Evolutionary conservation across 2,888 invertebrate genomes (phyloP).

Genomic region (Metallyticus violacea): DNA sequence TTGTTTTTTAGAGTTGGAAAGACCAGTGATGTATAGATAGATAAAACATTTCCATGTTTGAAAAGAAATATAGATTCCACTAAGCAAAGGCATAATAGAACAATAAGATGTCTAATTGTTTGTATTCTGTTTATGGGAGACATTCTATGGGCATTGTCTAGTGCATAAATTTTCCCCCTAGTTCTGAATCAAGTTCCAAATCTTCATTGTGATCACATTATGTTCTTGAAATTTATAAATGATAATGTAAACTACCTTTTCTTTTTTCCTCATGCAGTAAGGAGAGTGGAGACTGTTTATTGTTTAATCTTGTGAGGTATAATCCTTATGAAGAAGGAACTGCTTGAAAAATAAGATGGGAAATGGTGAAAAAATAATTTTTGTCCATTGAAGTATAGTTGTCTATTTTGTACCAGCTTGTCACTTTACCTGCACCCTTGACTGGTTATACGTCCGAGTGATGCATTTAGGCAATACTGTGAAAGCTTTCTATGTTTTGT

Average conservation of each 20-base stretch:
- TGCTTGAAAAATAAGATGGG: neutral
- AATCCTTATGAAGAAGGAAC: neutral
- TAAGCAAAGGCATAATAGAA: neutral
- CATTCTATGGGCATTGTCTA: neutral
- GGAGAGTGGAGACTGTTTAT: neutral
- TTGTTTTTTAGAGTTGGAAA: conserved; percentile 1
- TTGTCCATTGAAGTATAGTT: conserved; percentile 1
- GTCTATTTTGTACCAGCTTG: neutral
- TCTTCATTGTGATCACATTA: neutral
- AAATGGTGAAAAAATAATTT: neutral
- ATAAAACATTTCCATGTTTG: neutral
- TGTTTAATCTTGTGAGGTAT: neutral
- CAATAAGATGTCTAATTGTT: neutral
- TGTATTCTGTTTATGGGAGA: neutral
- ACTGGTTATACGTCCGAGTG: neutral
- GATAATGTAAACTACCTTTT: neutral
- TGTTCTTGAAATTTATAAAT: neutral
- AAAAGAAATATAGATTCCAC: neutral
- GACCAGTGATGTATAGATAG: neutral
- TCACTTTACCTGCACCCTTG: conserved; percentile 8
- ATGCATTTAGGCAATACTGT: conserved; percentile 17
- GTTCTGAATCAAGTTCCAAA: neutral
- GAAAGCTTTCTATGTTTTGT: conserved; percentile 33
- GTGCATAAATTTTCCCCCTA: neutral
- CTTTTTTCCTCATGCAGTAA: neutral